phyloP scores from a whole-genome alignment of 2,113 vertebrate genomes.

The Hystrix brachyura region DNA sequence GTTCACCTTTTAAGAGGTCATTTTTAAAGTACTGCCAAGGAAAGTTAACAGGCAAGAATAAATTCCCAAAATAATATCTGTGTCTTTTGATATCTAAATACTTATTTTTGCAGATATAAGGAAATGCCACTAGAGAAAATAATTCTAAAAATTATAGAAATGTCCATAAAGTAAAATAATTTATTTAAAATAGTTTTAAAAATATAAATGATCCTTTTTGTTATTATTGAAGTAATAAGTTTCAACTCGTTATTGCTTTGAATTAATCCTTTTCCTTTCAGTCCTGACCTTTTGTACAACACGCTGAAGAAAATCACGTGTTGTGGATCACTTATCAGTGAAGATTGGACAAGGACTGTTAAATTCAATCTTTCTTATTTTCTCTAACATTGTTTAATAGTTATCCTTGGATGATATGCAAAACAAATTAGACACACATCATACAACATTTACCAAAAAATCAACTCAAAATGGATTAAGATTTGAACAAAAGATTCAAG shows the following conservation, averaged over 20 bases:
- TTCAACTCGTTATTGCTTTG: constrained; percentile 32
- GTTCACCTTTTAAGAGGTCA: not conserved
- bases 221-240: constrained; percentile 4
- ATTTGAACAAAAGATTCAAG: not conserved
- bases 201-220: not conserved
- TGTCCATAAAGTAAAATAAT: not conserved
- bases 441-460: not conserved
- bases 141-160: not conserved
- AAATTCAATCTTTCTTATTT: constrained; percentile 40
- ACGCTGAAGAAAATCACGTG: constrained; percentile 34
- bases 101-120: not conserved
- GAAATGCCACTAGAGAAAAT: not conserved
- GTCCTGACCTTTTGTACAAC: constrained; percentile 11
- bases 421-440: not conserved
- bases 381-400: not conserved
- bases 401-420: not conserved
- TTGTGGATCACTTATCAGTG: constrained; percentile 28
- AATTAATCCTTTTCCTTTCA: not conserved
- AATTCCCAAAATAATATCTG: constrained; percentile 9
- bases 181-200: constrained; percentile 18
- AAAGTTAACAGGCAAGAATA: constrained; percentile 16
- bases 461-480: not conserved
- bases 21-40: constrained; percentile 6
- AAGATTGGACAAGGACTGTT: not conserved
- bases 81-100: constrained; percentile 47